phyloP scores from a whole-genome alignment of 92 coral and sea anemone species.

The Epizoanthus illoricatus region DNA sequence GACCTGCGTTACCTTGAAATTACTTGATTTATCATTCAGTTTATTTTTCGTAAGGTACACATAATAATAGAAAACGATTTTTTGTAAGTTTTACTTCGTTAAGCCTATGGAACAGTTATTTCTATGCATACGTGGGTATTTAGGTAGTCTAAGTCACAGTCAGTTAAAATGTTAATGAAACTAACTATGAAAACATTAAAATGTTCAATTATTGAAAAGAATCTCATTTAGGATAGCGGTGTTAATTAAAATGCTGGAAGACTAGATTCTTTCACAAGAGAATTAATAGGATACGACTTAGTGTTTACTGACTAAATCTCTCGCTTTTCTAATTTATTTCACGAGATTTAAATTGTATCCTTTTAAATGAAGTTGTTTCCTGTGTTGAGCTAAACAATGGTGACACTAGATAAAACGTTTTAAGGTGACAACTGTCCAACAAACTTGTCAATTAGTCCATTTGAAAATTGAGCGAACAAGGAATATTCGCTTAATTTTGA shows the following conservation, averaged over 20 bases:
- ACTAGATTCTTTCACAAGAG: neutral
- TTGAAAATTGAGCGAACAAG: neutral
- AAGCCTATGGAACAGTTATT: too few relatives aligned
- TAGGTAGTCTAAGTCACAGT: too few relatives aligned
- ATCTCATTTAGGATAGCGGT: neutral
- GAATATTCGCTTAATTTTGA: neutral
- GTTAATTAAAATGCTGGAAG: neutral
- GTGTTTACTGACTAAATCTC: neutral
- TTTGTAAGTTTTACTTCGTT: too few relatives aligned
- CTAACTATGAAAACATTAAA: neutral
- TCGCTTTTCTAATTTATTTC: neutral
- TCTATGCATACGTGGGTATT: too few relatives aligned
- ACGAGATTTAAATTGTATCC: neutral
- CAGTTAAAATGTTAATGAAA: too few relatives aligned
- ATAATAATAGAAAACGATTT: too few relatives aligned
- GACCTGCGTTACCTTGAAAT: too few relatives aligned
- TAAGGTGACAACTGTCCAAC: neutral
- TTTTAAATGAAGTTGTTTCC: neutral
- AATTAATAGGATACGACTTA: neutral
- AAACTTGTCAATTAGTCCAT: conserved; percentile 7
- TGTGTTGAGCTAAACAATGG: neutral
- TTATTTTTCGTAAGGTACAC: too few relatives aligned
- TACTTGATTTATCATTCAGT: too few relatives aligned
- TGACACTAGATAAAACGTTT: neutral
- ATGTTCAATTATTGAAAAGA: conserved; percentile 8